Evolutionary conservation across 2,888 invertebrate species (phyloP).

Genomic region (Rapana venosa): DNA sequence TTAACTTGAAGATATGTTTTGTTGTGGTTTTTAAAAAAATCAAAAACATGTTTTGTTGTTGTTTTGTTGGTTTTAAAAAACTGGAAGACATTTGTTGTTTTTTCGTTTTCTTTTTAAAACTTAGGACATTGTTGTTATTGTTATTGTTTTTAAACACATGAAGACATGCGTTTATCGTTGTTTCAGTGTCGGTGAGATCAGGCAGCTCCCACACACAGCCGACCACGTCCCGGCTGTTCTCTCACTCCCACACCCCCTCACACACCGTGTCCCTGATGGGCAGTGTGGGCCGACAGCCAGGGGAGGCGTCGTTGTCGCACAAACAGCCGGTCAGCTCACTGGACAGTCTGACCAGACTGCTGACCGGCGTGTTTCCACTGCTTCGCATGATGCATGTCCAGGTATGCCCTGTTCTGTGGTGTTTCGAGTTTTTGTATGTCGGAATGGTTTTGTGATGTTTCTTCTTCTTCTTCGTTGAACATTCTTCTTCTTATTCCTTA

Average conservation of each 20-base stretch:
- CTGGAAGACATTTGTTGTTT: no score
- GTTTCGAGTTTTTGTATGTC: background rate
- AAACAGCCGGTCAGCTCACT: background rate
- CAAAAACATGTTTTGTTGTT: background rate
- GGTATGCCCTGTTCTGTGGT: slow-evolving; percentile 54
- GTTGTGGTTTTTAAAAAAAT: no score
- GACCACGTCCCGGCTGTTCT: slow-evolving; percentile 50
- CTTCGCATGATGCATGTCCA: slow-evolving; percentile 71
- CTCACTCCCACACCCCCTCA: slow-evolving; percentile 46
- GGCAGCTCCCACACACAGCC: slow-evolving; percentile 52
- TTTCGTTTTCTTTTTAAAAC: no score
- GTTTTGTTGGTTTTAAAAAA: no score
- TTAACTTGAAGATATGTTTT: no score
- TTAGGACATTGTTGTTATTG: no score
- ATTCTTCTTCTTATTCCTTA: no score
- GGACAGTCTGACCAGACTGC: slow-evolving; percentile 19
- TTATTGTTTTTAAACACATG: no score
- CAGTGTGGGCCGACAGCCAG: background rate
- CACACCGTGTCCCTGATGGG: slow-evolving; percentile 44
- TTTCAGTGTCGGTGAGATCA: slow-evolving; percentile 52
- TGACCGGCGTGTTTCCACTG: slow-evolving; percentile 63
- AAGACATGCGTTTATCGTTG: background rate
- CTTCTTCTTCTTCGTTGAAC: background rate
- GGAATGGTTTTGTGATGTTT: background rate
- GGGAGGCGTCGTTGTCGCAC: background rate